These are phyloP conservation scores for Tylochromis polylepis DNA, from an alignment of 2,113 vertebrate genomes.

Conservation along the genomic window DNA sequence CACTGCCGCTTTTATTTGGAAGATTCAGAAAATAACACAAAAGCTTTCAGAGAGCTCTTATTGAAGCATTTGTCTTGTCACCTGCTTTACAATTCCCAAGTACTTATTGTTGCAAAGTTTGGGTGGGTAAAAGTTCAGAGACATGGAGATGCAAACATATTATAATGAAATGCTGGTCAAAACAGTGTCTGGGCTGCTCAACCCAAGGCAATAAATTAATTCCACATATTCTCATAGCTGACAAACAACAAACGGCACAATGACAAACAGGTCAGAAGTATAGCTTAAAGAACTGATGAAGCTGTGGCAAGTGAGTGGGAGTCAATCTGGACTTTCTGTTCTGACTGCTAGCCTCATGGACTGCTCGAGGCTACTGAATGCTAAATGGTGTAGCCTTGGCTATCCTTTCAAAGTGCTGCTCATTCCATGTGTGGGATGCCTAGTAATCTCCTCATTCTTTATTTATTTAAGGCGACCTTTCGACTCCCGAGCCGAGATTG, in stretches of 20 bases:
- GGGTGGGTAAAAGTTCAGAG: background rate
- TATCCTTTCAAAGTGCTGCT: constrained; percentile 57
- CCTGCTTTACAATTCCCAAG: background rate
- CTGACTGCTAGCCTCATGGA: constrained; percentile 50
- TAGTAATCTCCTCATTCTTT: constrained; percentile 66
- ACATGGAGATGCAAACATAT: background rate
- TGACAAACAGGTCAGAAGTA: constrained; percentile 36
- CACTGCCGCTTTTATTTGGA: constrained; percentile 3
- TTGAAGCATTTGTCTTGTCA: background rate
- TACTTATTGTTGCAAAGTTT: background rate
- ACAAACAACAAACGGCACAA: background rate
- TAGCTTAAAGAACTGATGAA: constrained; percentile 40
- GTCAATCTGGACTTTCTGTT: constrained; percentile 62
- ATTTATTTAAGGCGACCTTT: constrained; percentile 76
- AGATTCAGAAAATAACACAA: background rate
- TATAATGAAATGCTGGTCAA: background rate
- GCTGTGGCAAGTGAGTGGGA: constrained; percentile 66
- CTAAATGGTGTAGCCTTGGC: constrained; percentile 62
- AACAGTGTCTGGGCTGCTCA: background rate
- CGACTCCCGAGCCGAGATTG: constrained; percentile 45
- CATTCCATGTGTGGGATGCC: constrained; percentile 62
- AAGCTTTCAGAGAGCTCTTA: background rate
- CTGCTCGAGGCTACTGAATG: constrained; percentile 62
- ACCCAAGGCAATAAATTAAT: constrained; percentile 25
- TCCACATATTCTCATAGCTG: background rate